phyloP scores from a whole-genome alignment of 2,888 invertebrate species.

The Mythimna loreyi region DNA sequence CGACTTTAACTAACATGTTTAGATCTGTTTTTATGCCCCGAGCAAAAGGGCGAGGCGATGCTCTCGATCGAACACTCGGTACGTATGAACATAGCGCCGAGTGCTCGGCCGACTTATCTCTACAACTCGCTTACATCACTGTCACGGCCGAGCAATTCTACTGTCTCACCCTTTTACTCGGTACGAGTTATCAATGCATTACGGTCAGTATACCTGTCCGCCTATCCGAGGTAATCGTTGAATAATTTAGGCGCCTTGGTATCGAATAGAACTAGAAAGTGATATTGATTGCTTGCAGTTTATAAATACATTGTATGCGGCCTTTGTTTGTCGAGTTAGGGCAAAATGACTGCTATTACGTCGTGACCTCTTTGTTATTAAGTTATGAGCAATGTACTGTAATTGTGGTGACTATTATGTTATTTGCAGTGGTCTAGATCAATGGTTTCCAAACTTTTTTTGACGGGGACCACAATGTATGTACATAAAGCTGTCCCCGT shows the following conservation, averaged over 20 bases:
- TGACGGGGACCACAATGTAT: too few relatives aligned
- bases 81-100: too few relatives aligned
- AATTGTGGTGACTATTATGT: background rate
- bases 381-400: background rate
- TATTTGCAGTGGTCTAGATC: too few relatives aligned
- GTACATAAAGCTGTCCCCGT: too few relatives aligned
- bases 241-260: constrained; percentile 10
- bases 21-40: background rate
- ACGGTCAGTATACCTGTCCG: background rate
- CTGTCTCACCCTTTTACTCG: too few relatives aligned
- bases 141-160: too few relatives aligned
- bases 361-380: background rate
- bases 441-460: too few relatives aligned
- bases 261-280: background rate
- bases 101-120: too few relatives aligned
- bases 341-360: background rate
- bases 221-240: constrained; percentile 12
- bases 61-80: too few relatives aligned
- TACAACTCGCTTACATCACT: too few relatives aligned
- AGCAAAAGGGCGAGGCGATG: too few relatives aligned
- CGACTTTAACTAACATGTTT: background rate
- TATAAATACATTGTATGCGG: constrained; percentile 5
- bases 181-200: too few relatives aligned
- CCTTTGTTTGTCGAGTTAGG: background rate
- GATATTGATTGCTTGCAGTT: constrained; percentile 27